A percentile compares a stretch with the other conserved stretches of the same genome.
phyloP scores from a whole-genome alignment of 2,113 vertebrate genomes.

The Gorsachius goisagi region DNA sequence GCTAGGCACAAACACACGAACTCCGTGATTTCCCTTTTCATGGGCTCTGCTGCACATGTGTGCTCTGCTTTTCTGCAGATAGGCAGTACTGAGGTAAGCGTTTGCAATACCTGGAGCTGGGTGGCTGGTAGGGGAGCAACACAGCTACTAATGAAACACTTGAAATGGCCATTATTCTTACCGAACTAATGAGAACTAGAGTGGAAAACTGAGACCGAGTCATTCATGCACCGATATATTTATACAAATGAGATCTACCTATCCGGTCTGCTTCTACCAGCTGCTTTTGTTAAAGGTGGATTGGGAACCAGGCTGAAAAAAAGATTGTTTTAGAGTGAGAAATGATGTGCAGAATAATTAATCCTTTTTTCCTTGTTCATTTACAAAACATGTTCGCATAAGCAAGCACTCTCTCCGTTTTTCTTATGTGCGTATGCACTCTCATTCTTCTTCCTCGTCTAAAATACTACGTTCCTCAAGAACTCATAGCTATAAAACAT shows the following conservation, averaged over 20 bases:
- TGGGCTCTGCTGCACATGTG: not conserved
- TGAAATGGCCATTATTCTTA: not conserved
- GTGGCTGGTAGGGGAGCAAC: not conserved
- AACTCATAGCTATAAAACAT: not conserved
- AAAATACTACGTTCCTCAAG: not conserved
- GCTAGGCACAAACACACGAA: rapidly evolving
- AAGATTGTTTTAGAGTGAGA: not conserved
- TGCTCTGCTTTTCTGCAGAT: not conserved
- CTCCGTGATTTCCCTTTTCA: not conserved
- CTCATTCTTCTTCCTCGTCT: not conserved
- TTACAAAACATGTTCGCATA: not conserved
- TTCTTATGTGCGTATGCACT: not conserved
- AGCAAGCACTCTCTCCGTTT: not conserved
- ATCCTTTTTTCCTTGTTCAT: not conserved
- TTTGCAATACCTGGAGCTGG: not conserved
- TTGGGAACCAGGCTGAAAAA: not conserved
- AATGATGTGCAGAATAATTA: not conserved
- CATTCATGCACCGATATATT: not conserved
- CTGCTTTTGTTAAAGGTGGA: not conserved
- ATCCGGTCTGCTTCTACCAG: not conserved
- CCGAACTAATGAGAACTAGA: not conserved
- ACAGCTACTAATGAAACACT: not conserved
- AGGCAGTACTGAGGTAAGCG: not conserved
- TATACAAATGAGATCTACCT: not conserved
- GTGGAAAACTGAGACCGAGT: not conserved